These are phyloP conservation scores for Ondatra zibethicus DNA, from an alignment of 2,113 vertebrate genomes.

Conservation along the genomic window DNA sequence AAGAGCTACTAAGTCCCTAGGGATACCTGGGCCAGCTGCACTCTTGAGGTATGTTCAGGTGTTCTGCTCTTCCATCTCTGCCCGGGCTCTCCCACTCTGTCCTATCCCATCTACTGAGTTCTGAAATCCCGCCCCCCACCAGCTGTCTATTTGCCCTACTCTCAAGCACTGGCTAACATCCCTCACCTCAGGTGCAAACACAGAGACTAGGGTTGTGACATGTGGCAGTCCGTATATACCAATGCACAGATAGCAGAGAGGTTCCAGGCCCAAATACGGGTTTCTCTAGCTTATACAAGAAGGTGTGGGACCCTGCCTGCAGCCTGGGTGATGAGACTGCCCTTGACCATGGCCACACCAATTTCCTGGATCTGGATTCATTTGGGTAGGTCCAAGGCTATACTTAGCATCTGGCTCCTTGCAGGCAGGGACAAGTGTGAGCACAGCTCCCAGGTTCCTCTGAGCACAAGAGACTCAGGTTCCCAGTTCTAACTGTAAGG, in stretches of 20 bases:
- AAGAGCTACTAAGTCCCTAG: background rate
- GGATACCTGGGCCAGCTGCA: background rate
- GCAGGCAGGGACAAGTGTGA: background rate
- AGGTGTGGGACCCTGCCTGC: background rate
- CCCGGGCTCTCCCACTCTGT: background rate
- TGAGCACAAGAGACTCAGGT: background rate
- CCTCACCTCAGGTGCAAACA: background rate
- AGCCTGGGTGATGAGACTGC: background rate
- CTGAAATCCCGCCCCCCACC: background rate
- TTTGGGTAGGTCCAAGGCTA: no score
- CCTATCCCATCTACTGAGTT: background rate
- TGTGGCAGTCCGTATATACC: background rate
- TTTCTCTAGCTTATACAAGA: background rate
- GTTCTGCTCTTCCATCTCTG: background rate
- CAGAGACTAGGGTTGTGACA: background rate
- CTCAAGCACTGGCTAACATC: background rate
- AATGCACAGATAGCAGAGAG: constrained; percentile 19
- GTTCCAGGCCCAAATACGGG: background rate
- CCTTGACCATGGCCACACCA: background rate
- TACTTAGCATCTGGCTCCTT: background rate
- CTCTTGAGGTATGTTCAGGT: background rate
- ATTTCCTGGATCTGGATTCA: background rate
- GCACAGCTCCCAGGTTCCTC: background rate
- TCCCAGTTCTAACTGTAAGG: background rate
- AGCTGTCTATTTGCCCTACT: background rate